Evolutionary conservation across 2,797 vertebrate genomes (phyloP), one percentile per base, ranked within the genome.

Genomic region (Hydrocynus forskahlii): DNA sequence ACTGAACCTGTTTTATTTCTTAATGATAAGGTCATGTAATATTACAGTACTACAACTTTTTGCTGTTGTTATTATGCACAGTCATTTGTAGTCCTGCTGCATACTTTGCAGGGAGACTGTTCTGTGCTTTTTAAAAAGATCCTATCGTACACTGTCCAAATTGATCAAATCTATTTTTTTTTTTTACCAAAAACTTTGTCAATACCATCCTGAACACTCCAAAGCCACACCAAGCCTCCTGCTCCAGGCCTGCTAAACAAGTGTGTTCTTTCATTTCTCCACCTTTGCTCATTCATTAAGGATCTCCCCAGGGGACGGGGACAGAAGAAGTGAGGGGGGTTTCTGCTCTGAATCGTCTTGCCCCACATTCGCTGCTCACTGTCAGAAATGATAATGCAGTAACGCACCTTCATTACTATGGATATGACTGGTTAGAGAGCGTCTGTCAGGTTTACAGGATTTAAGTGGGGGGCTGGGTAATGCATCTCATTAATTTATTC

Each of bases 391-490:
- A 76, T 83, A 78, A 82, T 81, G 72, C 29, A 79, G 75, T 72
- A 78, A 82, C 80, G 63, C 70, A 68, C 52, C 35, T 69, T 81
- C 84, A 76, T 88, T 84, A 79, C 67, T 79, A 70, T 74, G 74
- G 62, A 64, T 80, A 52, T 59, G 59, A 70, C 66, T 76, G n/a
- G 67, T 75, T 77, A 73, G 72, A 54, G 29, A 40, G 59, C 67
- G 75, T 77, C 84, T 64, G 60, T 86, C 81, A 80, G 78, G 45
- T 76, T 83, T 85, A 75, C 62, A 5, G 17, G 43, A 75, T 70
- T 80, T 78, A 79, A 75, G 68, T 50, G 67, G 48, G 50, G n/a
- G 74, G 19, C 76, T 69, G 81, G 57, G 66, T 66, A 66, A 70
- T 70, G 73, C 25, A 21, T 45, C 45, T 63, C n/a, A 40, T 52